Evolutionary conservation across 2,113 vertebrate species (phyloP), one percentile per base, ranked within the genome.

Genomic region (Gobiocypris rarus): DNA sequence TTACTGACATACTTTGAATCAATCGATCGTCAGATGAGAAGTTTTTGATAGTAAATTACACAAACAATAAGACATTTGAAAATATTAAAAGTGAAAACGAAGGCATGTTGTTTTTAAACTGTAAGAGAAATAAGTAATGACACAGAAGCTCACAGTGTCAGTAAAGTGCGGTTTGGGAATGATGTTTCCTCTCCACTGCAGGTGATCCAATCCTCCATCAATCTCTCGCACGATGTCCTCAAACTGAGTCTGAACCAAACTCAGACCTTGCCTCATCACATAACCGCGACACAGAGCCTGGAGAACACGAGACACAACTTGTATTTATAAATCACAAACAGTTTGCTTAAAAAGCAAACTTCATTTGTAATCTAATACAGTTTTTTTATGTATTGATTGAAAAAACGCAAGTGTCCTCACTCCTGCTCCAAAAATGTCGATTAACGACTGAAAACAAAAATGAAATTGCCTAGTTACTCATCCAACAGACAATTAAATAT

Each of bases 251-350:
- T 83, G 92, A 15, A 95, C 90, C 34, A 81, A 83, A 31, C 63
- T 83, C 7, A 99, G 84, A 5, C 92, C 93, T 43, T 75, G 89
- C 87, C 97, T 93, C 82, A 94, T 81, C 86, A 97, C 88, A 85
- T 91, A 93, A 13, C 97, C 97, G 41, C 96, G 90, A 75, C 92
- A 91, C 1, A 28, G 56, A 17, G 96, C 96, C 97, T 99, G 79
- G 0, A 3, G 54, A 10, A 0, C 2, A 59, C 9, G 54, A 11
- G 5, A 82, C 22, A 15, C 34, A 0, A 81, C 11, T 22, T 17
- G 22, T 9, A 8, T 52, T 17, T 19, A 17, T 52, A 22, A 54
- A 22, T 17, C 17, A 54, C 7, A 54, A 54, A 54, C 1, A 54
- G 7, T 19, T 52, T 52, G 5, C 19, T 4, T 48, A 4, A 48